Conservation (phyloP, 2,888 invertebrate genomes). For the Papilio protenor region DNA sequence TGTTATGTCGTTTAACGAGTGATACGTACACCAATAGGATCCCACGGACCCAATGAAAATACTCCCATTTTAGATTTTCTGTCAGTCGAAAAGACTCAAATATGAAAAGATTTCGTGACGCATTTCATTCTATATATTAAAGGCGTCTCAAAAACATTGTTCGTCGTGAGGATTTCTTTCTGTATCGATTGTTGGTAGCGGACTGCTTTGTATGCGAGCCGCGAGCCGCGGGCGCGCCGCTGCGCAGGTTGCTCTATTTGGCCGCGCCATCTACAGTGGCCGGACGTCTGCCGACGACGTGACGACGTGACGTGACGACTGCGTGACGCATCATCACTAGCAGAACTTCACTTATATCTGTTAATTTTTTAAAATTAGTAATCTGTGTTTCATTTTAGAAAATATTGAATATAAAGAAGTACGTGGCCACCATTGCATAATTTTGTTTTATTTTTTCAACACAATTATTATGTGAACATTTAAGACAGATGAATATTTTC, state of each 20-base stretch:
- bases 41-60: too few relatives aligned
- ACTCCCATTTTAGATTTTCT: background rate
- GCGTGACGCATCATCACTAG: conserved; percentile 61
- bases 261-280: conserved; percentile 61
- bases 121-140: conserved; percentile 29
- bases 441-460: too few relatives aligned
- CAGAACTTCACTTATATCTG: background rate
- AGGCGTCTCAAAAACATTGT: conserved; percentile 60
- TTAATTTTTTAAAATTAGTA: background rate
- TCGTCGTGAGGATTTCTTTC: conserved; percentile 51
- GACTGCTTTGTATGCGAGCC: conserved; percentile 50
- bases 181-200: conserved; percentile 52
- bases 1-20: too few relatives aligned
- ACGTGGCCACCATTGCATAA: too few relatives aligned
- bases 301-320: conserved; percentile 47
- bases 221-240: conserved; percentile 50
- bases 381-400: too few relatives aligned
- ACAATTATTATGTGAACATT: background rate
- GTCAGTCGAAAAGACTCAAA: background rate
- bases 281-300: conserved; percentile 66
- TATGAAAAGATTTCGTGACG: conserved; percentile 4
- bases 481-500: too few relatives aligned
- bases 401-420: too few relatives aligned
- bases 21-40: too few relatives aligned
- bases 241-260: conserved; percentile 72